These are phyloP conservation scores for Coccyzus lansbergi DNA, from an alignment of 2,797 vertebrate genomes.

Conservation along the genomic window DNA sequence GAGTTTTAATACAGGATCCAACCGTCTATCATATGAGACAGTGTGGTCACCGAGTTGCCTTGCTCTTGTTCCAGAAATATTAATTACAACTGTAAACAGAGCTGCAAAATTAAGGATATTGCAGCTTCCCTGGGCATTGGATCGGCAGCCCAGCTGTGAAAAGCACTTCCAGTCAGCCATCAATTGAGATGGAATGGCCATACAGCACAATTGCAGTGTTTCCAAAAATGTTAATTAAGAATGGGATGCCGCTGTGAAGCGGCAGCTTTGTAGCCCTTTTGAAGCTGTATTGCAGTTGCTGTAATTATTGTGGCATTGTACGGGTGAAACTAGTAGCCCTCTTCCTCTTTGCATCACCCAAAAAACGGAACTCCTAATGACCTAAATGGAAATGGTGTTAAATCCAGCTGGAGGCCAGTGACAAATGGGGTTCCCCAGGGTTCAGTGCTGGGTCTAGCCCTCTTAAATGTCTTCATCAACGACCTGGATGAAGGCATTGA, in stretches of 20 bases:
- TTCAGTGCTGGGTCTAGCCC: too few species aligned
- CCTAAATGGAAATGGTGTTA: too few species aligned
- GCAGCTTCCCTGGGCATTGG: conserved; percentile 67
- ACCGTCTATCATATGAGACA: not conserved
- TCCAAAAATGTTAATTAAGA: conserved; percentile 78
- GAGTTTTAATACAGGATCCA: not conserved
- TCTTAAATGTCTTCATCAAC: too few species aligned
- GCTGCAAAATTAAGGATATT: conserved; percentile 52
- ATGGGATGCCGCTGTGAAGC: conserved; percentile 29
- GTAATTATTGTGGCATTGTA: not conserved
- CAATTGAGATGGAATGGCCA: conserved; percentile 71
- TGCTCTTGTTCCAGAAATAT: conserved; percentile 69
- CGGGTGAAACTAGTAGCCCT: not conserved
- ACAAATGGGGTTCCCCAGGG: too few species aligned
- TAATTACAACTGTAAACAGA: conserved; percentile 70
- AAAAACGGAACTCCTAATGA: not conserved
- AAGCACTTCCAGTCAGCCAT: conserved; percentile 73
- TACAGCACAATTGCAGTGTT: conserved; percentile 72
- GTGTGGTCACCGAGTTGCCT: not conserved
- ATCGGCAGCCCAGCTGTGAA: conserved; percentile 76
- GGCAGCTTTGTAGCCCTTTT: conserved; percentile 66
- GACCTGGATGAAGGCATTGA: too few species aligned
- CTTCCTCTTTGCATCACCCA: not conserved
- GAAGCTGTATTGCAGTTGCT: conserved; percentile 20
- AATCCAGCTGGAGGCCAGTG: too few species aligned